These are phyloP conservation scores for Fragum fragum DNA, from an alignment of 2,888 invertebrate genomes.

Conservation along the genomic window DNA sequence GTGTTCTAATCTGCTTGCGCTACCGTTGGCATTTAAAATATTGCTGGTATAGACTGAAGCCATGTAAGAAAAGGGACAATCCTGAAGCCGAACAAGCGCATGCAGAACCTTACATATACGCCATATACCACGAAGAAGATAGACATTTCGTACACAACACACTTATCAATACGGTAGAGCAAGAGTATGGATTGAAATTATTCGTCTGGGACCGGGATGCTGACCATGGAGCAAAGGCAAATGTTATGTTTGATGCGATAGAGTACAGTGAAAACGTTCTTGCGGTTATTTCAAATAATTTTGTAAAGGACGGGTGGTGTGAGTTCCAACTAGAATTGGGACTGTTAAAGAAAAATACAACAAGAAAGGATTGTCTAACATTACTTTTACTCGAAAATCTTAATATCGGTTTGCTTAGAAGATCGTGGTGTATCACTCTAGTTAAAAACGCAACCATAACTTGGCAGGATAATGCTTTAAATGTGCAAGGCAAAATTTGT, in stretches of 20 bases:
- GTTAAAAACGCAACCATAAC: not conserved
- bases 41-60: not conserved
- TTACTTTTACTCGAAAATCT: not conserved
- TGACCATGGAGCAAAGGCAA: not conserved
- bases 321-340: not conserved
- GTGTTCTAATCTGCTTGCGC: not conserved
- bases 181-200: not conserved
- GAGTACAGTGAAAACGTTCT: not conserved
- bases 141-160: not conserved
- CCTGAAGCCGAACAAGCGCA: not conserved
- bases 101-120: not conserved
- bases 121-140: conserved; percentile 13
- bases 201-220: conserved; percentile 6
- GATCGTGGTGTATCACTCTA: conserved; percentile 5
- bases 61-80: not conserved
- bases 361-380: not conserved
- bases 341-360: not conserved
- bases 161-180: not conserved
- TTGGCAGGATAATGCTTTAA: not conserved
- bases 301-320: not conserved
- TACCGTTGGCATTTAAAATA: conserved; percentile 8
- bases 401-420: not conserved
- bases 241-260: conserved; percentile 1
- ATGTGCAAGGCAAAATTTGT: not conserved
- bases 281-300: not conserved